Evolutionary conservation across 2,113 vertebrate genomes (phyloP).

Genomic region (Muntiacus muntjak): DNA sequence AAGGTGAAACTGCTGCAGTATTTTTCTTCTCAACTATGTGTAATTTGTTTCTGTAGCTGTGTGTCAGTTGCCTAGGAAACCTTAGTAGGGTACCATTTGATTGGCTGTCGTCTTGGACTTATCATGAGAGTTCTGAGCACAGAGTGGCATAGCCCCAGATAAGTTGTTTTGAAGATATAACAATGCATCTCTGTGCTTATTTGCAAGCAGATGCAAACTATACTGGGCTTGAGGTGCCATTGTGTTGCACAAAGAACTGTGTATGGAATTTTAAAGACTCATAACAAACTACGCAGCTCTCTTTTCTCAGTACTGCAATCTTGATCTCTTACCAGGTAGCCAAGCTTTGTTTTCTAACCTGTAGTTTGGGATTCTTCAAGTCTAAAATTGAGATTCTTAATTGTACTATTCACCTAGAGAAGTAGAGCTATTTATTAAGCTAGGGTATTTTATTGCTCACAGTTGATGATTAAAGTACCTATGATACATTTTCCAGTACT

Average conservation of each 20-base stretch:
- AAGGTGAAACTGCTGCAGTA: constrained; percentile 48
- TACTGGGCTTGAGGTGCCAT: not conserved
- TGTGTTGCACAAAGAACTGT: not conserved
- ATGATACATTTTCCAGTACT: not conserved
- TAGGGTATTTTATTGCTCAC: not conserved
- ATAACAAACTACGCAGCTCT: not conserved
- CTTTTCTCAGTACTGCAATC: not conserved
- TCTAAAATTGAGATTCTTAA: not conserved
- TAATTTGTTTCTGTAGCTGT: constrained; percentile 63
- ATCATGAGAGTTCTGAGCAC: constrained; percentile 69
- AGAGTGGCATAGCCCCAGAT: constrained; percentile 58
- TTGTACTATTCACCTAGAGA: not conserved
- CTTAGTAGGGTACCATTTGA: constrained; percentile 53
- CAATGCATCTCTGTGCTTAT: constrained; percentile 38
- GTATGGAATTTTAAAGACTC: not conserved
- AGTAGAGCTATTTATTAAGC: not conserved
- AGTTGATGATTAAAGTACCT: not conserved
- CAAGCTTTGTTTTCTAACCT: not conserved
- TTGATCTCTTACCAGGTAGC: not conserved
- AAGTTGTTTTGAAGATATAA: constrained; percentile 53
- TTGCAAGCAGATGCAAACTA: constrained; percentile 54
- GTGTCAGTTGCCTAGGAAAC: constrained; percentile 81
- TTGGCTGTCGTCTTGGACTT: constrained; percentile 72
- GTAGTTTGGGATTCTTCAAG: not conserved
- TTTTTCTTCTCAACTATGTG: constrained; percentile 36